phyloP scores from a whole-genome alignment of 1,140 invertebrate genomes.

The Conopomorpha cramerella region DNA sequence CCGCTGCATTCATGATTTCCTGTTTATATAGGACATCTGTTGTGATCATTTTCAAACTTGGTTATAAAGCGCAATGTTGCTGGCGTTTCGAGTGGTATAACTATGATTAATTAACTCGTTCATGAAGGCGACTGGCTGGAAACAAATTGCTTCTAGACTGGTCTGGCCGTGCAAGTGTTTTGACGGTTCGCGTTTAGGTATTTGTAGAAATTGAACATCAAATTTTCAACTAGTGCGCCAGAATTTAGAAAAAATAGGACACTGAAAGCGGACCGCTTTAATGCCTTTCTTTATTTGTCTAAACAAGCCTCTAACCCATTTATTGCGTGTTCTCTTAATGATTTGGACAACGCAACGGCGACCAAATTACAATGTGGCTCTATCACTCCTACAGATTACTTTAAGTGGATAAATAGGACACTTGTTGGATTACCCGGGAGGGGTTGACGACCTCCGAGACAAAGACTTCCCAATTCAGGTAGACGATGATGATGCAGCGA shows the following conservation, averaged over 20 bases:
- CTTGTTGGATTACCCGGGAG: slow-evolving; percentile 22
- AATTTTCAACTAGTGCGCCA: neutral
- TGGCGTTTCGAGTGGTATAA: slow-evolving; percentile 21
- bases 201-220: neutral
- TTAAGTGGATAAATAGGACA: slow-evolving; percentile 15
- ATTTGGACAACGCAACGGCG: too few species aligned
- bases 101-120: slow-evolving; percentile 37
- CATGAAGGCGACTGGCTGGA: slow-evolving; percentile 7
- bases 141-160: neutral
- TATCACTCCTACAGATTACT: too few species aligned
- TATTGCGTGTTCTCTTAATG: too few species aligned
- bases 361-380: too few species aligned
- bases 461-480: slow-evolving; percentile 24
- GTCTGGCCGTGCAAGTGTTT: neutral
- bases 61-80: slow-evolving; percentile 3
- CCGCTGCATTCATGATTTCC: neutral
- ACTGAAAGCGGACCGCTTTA: too few species aligned
- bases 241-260: too few species aligned
- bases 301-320: too few species aligned
- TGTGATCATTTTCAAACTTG: too few species aligned
- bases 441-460: slow-evolving; percentile 24
- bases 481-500: slow-evolving; percentile 13
- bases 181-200: neutral
- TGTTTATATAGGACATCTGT: neutral
- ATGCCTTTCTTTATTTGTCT: too few species aligned